phyloP scores from a whole-genome alignment of 2,888 invertebrate genomes.

The Protonemura montana region DNA sequence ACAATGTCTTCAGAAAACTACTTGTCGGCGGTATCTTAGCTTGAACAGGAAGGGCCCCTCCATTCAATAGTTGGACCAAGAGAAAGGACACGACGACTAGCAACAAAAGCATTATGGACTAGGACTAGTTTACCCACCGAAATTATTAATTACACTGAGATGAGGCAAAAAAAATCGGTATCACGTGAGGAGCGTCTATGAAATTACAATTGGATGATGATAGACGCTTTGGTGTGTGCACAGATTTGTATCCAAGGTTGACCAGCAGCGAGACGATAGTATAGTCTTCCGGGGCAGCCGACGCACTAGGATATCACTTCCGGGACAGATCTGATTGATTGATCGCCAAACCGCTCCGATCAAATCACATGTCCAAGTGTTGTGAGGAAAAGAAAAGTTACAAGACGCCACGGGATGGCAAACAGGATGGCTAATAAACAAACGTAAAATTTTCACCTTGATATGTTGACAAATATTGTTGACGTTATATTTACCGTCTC shows the following conservation, averaged over 20 bases:
- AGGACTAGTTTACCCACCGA: background rate
- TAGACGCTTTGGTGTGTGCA: background rate
- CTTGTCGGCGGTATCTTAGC: background rate
- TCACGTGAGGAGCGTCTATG: background rate
- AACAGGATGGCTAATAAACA: background rate
- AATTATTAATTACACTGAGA: background rate
- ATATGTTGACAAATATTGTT: background rate
- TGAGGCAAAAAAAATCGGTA: background rate
- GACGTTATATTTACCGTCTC: background rate
- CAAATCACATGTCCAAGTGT: background rate
- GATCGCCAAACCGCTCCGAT: background rate
- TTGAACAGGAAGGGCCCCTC: background rate
- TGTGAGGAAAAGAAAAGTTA: background rate
- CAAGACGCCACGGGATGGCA: no score
- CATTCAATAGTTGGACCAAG: background rate
- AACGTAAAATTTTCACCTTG: background rate
- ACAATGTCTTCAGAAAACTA: background rate
- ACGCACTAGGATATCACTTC: background rate
- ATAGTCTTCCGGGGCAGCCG: background rate
- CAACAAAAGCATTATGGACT: background rate
- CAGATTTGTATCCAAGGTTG: background rate
- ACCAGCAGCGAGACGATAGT: background rate
- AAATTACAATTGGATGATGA: background rate
- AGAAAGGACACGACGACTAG: background rate
- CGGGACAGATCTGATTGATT: constrained; percentile 4